These are phyloP conservation scores for Campaea margaritaria DNA, from an alignment of 2,888 invertebrate genomes.

Conservation along the genomic window DNA sequence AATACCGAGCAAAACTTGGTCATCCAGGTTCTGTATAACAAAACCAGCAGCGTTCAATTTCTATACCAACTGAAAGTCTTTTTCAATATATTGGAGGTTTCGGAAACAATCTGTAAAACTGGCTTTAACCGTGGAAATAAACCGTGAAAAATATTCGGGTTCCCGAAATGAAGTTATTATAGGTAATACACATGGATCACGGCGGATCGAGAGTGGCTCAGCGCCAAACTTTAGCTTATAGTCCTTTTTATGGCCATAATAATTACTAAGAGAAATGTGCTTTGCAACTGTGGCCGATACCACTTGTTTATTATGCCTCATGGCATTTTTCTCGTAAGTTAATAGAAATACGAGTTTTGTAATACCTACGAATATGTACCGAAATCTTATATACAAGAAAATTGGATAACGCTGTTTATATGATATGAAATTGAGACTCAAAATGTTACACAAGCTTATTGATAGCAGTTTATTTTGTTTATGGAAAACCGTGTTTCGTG, in stretches of 20 bases:
- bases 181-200: conserved; percentile 36
- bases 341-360: background rate
- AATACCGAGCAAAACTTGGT: no score
- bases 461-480: background rate
- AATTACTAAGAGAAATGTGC: conserved; percentile 6
- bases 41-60: conserved; percentile 7
- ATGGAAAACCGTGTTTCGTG: background rate
- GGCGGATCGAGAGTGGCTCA: conserved; percentile 24
- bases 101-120: conserved; percentile 11
- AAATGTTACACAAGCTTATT: background rate
- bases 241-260: conserved; percentile 19
- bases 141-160: conserved; percentile 18
- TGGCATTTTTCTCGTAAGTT: background rate
- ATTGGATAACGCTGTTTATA: background rate
- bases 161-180: conserved; percentile 29
- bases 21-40: no score
- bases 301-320: no score
- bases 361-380: background rate
- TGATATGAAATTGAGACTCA: background rate
- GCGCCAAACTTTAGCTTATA: conserved; percentile 25
- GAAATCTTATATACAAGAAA: background rate
- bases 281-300: background rate
- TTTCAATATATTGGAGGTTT: conserved; percentile 18
- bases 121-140: conserved; percentile 16
- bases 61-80: conserved; percentile 6